Percentiles rank a stretch among this genome's conserved stretches.
These are phyloP conservation scores for Falco peregrinus DNA, from an alignment of 2,797 vertebrate genomes.

Conservation along the genomic window DNA sequence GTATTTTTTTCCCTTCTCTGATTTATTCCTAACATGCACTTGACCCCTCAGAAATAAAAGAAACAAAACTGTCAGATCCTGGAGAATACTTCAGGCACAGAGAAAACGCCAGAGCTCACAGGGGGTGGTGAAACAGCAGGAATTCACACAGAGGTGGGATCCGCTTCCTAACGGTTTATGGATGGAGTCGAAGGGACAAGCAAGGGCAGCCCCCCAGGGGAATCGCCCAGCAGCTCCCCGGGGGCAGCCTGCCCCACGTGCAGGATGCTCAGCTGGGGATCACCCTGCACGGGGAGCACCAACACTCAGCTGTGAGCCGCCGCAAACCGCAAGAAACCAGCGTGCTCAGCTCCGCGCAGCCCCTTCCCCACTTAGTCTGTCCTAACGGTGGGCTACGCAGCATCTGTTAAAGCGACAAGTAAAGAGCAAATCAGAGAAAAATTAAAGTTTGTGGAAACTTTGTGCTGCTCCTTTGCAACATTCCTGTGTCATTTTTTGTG, in stretches of 20 bases:
- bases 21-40: not conserved
- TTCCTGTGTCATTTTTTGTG: not conserved
- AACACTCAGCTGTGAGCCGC: not conserved
- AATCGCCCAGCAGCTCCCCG: not conserved
- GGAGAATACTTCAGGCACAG: not conserved
- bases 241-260: fast-evolving
- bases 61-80: not conserved
- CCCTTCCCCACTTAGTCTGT: fast-evolving
- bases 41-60: not conserved
- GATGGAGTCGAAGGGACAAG: not conserved
- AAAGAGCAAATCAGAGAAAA: not conserved
- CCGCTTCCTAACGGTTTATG: fast-evolving
- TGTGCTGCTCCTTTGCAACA: not conserved
- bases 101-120: fast-evolving
- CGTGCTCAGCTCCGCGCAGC: fast-evolving
- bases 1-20: not conserved
- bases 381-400: fast-evolving
- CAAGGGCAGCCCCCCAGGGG: not conserved
- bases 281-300: not conserved
- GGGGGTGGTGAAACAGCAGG: not conserved
- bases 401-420: fast-evolving
- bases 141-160: not conserved
- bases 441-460: not conserved
- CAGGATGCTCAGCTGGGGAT: not conserved
- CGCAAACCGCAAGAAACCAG: not conserved